Conservation (phyloP, 2,113 vertebrate genomes). For the Choloepus hoffmanni region DNA sequence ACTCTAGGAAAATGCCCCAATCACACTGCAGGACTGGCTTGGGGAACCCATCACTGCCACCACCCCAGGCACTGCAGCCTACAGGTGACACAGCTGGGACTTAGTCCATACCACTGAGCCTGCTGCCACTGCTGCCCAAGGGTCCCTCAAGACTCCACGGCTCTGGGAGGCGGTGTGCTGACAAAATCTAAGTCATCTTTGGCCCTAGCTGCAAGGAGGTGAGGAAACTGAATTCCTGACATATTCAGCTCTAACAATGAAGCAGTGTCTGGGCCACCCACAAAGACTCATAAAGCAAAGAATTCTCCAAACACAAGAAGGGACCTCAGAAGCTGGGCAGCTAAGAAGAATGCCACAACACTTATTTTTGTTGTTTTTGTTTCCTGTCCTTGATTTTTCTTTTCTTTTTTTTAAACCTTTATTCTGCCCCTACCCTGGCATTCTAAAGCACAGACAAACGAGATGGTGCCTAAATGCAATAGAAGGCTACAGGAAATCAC, state of each 20-base stretch:
- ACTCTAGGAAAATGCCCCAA: background rate
- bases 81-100: background rate
- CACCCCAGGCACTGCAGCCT: background rate
- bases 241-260: background rate
- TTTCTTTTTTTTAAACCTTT: background rate
- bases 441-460: background rate
- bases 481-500: background rate
- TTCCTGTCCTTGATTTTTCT: background rate
- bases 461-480: background rate
- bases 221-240: background rate
- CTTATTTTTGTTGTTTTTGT: background rate
- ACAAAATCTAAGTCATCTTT: background rate
- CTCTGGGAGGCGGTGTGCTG: background rate
- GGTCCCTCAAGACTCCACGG: background rate
- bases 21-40: background rate
- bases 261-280: background rate
- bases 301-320: background rate
- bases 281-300: background rate
- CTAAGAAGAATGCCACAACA: background rate
- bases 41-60: background rate
- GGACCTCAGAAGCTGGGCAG: too few relatives aligned
- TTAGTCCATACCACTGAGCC: too few relatives aligned
- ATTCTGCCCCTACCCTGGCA: background rate
- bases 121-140: background rate
- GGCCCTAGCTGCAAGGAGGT: background rate